phyloP scores from a whole-genome alignment of 2,113 vertebrate species.

The Indicator indicator region DNA sequence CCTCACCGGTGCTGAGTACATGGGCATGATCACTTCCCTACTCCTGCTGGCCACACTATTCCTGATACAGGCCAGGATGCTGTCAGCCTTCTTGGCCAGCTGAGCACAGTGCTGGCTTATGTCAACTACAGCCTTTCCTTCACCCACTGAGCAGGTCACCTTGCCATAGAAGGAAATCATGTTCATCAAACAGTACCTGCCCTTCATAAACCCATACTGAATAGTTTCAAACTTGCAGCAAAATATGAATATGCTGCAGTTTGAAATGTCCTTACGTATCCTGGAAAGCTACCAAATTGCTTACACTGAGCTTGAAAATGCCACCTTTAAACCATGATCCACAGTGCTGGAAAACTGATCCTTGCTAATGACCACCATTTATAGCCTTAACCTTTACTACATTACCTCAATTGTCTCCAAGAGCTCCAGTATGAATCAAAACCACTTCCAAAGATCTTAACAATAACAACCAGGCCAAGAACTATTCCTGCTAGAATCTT shows the following conservation, averaged over 20 bases:
- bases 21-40: too few relatives aligned
- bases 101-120: too few relatives aligned
- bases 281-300: background rate
- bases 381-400: conserved; percentile 9
- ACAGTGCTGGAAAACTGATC: background rate
- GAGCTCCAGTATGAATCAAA: background rate
- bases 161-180: too few relatives aligned
- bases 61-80: too few relatives aligned
- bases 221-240: background rate
- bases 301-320: background rate
- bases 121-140: too few relatives aligned
- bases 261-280: background rate
- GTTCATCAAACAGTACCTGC: too few relatives aligned
- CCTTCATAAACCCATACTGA: too few relatives aligned
- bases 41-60: too few relatives aligned
- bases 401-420: background rate
- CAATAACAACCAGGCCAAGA: background rate
- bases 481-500: background rate
- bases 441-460: background rate
- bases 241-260: background rate
- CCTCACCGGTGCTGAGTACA: too few relatives aligned
- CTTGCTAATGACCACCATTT: background rate
- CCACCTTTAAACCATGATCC: background rate
- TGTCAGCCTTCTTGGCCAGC: too few relatives aligned
- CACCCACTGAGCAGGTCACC: too few relatives aligned